A percentile compares a stretch with the other conserved stretches of the same genome.
Conservation (phyloP, 2,113 vertebrate genomes). For the Zosterops pallidus region DNA sequence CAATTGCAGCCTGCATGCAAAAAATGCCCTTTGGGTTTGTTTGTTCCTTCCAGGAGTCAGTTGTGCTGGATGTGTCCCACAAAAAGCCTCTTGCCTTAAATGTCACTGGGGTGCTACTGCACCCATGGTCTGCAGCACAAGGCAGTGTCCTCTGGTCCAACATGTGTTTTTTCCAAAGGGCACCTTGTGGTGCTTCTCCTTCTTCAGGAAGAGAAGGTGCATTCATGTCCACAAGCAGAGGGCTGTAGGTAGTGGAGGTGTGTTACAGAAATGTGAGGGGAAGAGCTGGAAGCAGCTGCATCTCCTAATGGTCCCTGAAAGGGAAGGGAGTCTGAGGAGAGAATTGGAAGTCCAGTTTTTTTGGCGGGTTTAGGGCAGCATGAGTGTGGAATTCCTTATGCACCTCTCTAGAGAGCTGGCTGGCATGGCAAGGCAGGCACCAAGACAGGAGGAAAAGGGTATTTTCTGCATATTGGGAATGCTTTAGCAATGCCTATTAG, state of each 20-base stretch:
- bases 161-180: neutral
- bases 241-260: rapidly evolving
- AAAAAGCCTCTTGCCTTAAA: neutral
- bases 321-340: neutral
- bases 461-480: rapidly evolving
- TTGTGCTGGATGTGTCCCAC: neutral
- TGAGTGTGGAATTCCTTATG: neutral
- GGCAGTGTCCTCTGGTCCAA: neutral
- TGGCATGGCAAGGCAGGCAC: neutral
- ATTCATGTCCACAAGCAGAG: neutral
- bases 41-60: neutral
- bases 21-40: neutral
- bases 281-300: neutral
- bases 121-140: neutral
- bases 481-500: neutral
- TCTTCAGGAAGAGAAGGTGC: neutral
- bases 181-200: neutral
- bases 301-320: neutral
- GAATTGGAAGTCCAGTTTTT: neutral
- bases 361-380: rapidly evolving
- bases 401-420: too few species aligned
- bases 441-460: neutral
- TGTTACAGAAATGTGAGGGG: neutral
- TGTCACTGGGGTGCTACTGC: neutral
- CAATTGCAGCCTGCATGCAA: neutral